Percentiles rank a stretch among this genome's conserved stretches.
These are phyloP conservation scores for Pocillopora meandrina DNA, from an alignment of 92 coral and sea anemone genomes.

Conservation along the genomic window DNA sequence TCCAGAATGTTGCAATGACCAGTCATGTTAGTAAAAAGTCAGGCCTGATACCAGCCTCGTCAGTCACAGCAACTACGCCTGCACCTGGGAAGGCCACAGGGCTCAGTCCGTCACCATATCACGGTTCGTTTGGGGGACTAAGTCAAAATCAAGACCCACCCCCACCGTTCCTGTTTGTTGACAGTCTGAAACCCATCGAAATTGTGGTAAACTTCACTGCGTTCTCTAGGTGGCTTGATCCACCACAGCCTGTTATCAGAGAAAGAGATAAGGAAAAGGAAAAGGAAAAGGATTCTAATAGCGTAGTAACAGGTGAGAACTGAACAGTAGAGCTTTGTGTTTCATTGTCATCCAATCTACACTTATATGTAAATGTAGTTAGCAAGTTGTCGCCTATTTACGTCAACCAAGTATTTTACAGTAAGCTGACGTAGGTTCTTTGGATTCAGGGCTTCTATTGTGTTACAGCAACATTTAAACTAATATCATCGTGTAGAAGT, in stretches of 20 bases:
- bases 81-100: conserved; percentile 82
- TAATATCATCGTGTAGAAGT: too few relatives aligned
- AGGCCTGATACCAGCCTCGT: conserved; percentile 81
- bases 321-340: neutral
- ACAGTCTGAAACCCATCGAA: conserved; percentile 86
- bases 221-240: conserved; percentile 92
- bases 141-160: conserved; percentile 81
- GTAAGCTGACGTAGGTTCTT: too few relatives aligned
- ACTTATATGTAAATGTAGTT: neutral
- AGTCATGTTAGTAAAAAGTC: conserved; percentile 87
- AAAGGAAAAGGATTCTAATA: conserved; percentile 71
- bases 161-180: conserved; percentile 96
- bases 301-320: conserved; percentile 69
- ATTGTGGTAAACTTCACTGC: conserved; percentile 86
- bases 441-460: too few relatives aligned
- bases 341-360: neutral
- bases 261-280: conserved; percentile 89
- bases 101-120: conserved; percentile 85
- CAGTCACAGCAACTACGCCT: conserved; percentile 89
- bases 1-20: conserved; percentile 83
- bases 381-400: too few relatives aligned
- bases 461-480: too few relatives aligned
- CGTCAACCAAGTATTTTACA: too few relatives aligned
- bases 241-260: conserved; percentile 86
- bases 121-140: conserved; percentile 62